Conservation (phyloP, 2,797 vertebrate genomes). For the Halcyon chelicuti region DNA sequence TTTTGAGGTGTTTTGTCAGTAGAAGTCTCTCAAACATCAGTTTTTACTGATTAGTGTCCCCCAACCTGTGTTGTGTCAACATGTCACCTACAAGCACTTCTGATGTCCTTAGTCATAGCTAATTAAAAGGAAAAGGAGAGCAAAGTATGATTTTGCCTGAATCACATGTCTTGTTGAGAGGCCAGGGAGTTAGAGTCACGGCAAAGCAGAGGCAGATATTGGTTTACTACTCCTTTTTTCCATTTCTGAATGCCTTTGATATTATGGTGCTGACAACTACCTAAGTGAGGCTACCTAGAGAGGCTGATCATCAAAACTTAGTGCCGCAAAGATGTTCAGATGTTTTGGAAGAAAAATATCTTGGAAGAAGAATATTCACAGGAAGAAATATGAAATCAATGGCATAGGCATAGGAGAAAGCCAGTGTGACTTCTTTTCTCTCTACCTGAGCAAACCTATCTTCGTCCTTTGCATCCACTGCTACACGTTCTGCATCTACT, state of each 20-base stretch:
- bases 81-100: background rate
- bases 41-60: background rate
- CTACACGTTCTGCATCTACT: background rate
- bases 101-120: background rate
- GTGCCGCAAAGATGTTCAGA: background rate
- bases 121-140: background rate
- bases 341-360: background rate
- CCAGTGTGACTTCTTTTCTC: background rate
- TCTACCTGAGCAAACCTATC: background rate
- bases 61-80: background rate
- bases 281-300: background rate
- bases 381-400: background rate
- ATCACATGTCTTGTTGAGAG: background rate
- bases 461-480: background rate
- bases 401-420: background rate
- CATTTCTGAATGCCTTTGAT: background rate
- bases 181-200: background rate
- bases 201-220: background rate
- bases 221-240: background rate
- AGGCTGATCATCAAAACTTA: background rate
- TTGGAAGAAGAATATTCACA: background rate
- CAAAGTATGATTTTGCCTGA: background rate
- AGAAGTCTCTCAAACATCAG: background rate
- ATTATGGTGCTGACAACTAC: background rate
- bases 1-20: background rate